phyloP scores from a whole-genome alignment of 2,797 vertebrate genomes.

The Bucorvus abyssinicus region DNA sequence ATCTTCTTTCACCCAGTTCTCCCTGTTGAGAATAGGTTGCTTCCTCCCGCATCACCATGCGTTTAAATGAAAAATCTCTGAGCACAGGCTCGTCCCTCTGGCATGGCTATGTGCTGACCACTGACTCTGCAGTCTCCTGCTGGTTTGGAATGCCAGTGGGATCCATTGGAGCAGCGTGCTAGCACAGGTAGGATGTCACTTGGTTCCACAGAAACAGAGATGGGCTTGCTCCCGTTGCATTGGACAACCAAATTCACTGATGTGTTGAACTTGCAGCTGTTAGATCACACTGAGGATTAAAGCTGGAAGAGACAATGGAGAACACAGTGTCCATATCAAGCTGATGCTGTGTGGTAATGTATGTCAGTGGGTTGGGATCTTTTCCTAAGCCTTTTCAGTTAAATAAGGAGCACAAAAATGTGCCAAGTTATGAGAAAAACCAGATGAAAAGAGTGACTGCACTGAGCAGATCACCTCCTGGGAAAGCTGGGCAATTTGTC shows the following conservation, averaged over 20 bases:
- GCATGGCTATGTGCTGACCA: background rate
- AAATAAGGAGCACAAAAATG: background rate
- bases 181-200: background rate
- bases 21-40: background rate
- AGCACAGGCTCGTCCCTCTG: background rate
- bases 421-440: background rate
- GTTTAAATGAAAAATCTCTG: background rate
- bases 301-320: background rate
- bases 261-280: background rate
- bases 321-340: accelerated
- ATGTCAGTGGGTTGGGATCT: background rate
- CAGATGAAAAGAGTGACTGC: background rate
- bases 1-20: background rate
- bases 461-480: background rate
- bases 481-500: background rate
- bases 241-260: background rate
- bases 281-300: background rate
- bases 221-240: background rate
- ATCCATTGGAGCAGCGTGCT: background rate
- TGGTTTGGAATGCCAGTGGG: background rate
- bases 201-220: background rate
- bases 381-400: background rate
- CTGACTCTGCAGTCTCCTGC: background rate
- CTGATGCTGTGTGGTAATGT: background rate
- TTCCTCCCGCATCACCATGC: accelerated